Conservation (phyloP, 2,113 vertebrate species). For the Oncorhynchus keta region DNA sequence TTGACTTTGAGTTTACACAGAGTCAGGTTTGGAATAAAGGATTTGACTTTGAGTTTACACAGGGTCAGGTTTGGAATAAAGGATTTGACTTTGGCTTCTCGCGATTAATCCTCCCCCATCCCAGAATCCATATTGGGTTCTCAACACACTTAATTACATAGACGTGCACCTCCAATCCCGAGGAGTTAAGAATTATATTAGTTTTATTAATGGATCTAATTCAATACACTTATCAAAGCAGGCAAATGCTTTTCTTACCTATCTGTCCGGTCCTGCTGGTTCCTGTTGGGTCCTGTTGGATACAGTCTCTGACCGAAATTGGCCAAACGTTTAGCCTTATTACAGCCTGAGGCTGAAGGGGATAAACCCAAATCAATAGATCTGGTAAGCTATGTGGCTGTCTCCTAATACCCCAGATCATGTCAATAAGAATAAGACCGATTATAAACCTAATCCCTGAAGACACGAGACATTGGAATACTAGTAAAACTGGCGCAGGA, state of each 20-base stretch:
- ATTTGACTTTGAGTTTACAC: too few species aligned
- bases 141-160: slow-evolving; percentile 8
- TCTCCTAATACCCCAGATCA: slow-evolving; percentile 31
- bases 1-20: too few species aligned
- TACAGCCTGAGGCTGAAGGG: slow-evolving; percentile 42
- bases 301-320: slow-evolving; percentile 27
- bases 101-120: not conserved
- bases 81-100: not conserved
- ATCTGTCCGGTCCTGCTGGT: not conserved
- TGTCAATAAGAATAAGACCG: slow-evolving; percentile 17
- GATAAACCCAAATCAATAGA: slow-evolving; percentile 49
- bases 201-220: not conserved
- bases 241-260: not conserved
- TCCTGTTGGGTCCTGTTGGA: not conserved
- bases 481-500: not conserved
- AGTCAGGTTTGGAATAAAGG: too few species aligned
- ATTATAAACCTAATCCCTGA: slow-evolving; percentile 12
- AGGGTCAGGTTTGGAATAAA: too few species aligned
- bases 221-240: slow-evolving; percentile 16
- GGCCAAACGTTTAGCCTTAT: slow-evolving; percentile 43
- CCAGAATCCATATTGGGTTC: slow-evolving; percentile 7
- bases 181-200: not conserved
- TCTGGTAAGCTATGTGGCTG: slow-evolving; percentile 16
- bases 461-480: slow-evolving; percentile 1
- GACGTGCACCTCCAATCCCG: slow-evolving; percentile 10